Conservation (phyloP, 2,113 vertebrate genomes). For the Hiodon alosoides region DNA sequence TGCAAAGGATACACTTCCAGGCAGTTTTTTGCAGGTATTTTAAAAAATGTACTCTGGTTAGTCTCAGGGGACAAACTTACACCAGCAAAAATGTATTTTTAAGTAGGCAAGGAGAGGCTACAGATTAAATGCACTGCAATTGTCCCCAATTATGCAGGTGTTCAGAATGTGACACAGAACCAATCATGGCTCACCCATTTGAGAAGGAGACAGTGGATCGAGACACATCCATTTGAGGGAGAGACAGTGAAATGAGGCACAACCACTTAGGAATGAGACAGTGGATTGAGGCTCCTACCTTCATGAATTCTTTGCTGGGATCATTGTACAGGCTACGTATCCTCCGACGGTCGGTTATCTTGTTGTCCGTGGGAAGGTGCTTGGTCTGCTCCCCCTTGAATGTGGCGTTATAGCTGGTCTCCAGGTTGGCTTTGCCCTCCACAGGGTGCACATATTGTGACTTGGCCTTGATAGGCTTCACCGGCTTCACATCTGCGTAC, state of each 20-base stretch:
- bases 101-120: too few relatives aligned
- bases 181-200: too few relatives aligned
- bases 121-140: too few relatives aligned
- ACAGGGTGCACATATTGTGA: slow-evolving; percentile 77
- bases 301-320: slow-evolving; percentile 76
- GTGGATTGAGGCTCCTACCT: slow-evolving; percentile 65
- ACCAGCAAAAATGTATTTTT: too few relatives aligned
- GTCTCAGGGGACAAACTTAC: too few relatives aligned
- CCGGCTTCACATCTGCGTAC: slow-evolving; percentile 83
- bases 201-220: too few relatives aligned
- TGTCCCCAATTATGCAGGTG: too few relatives aligned
- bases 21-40: too few relatives aligned
- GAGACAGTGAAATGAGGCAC: background rate
- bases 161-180: too few relatives aligned
- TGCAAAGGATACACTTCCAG: too few relatives aligned
- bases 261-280: background rate
- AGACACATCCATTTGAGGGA: too few relatives aligned
- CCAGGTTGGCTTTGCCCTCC: slow-evolving; percentile 75
- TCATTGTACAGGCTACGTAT: slow-evolving; percentile 95
- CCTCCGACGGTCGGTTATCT: slow-evolving; percentile 80
- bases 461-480: slow-evolving; percentile 80
- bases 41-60: background rate
- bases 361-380: slow-evolving; percentile 72
- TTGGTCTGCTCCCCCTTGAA: slow-evolving; percentile 86
- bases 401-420: slow-evolving; percentile 91